Base-by-base conservation (phyloP, 2,888 invertebrate genomes). In the Galeruca laticollis region DNA sequence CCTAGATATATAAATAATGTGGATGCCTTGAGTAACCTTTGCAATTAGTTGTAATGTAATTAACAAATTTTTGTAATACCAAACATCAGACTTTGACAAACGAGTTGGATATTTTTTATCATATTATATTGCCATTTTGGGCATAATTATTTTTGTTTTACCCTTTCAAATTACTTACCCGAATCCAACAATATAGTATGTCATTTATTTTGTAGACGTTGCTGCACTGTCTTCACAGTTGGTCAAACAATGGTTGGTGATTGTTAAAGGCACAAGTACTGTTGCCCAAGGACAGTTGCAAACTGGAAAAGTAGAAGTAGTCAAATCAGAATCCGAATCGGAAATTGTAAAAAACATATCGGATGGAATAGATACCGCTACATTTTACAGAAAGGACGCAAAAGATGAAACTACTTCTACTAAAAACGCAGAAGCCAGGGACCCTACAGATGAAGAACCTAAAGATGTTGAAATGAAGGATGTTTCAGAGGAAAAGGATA, bases 241-340 rank as follows among this genome's bases (percentile, higher is more conserved):
- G 69, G 96, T 97, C 33, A 94, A 95, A 81, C 93, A 94, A 82
- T 97, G 97, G 97, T 88, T 96, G 78, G 93, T 93, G 84, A 93
- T 95, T 68, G 95, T 97, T 1, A 95, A 96, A 84, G 77, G 77
- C 8, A 72, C 75, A 6, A 93, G 92, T 71, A 91, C 92, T 85
- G 77, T 76, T 60, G 69, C 78, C 21, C 73, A 71, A 52, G 43
- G 59, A 11, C 49, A 63, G 51, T 5, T 54, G 10, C 54, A 37
- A 9, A 18, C n/a, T 20, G 64, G 60, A 37, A 68, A 73, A 64
- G 21, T 61, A 8, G 71, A 70, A 10, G 56, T 56, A 10, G 59
- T 31, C 2, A 66, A 60, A 61, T 1, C 47, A 18, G 73, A 70
- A 49, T 11, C 62, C 11, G 43, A 65, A n/a, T 47, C 26, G 4